phyloP scores from a whole-genome alignment of 2,113 vertebrate genomes.

The Dicrurus megarhynchus region DNA sequence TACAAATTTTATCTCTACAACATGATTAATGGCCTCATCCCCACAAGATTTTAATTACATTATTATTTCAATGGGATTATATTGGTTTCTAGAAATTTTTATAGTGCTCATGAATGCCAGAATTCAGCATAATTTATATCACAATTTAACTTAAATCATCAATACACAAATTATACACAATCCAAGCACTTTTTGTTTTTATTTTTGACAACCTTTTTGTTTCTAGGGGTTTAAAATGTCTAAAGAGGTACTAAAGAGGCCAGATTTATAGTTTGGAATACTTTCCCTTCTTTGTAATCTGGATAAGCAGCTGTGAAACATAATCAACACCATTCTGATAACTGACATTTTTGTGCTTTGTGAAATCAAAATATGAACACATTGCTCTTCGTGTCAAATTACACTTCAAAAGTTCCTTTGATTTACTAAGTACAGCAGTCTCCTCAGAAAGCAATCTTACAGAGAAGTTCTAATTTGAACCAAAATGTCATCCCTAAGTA shows the following conservation, averaged over 20 bases:
- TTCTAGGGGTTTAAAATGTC: conserved; percentile 17
- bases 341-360: neutral
- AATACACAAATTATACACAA: neutral
- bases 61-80: neutral
- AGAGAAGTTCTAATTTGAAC: neutral
- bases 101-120: neutral
- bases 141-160: neutral
- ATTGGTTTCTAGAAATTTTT: neutral
- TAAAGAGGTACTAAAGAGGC: conserved; percentile 39
- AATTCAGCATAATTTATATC: neutral
- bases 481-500: neutral
- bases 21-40: neutral
- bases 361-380: conserved; percentile 40
- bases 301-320: conserved; percentile 53
- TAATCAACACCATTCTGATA: conserved; percentile 51
- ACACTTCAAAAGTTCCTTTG: conserved; percentile 6
- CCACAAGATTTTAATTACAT: neutral
- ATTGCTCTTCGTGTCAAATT: conserved; percentile 4
- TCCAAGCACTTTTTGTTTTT: neutral
- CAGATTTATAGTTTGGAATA: conserved; percentile 32
- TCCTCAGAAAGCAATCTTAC: neutral
- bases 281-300: conserved; percentile 48
- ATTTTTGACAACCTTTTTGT: conserved; percentile 8
- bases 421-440: conserved; percentile 1
- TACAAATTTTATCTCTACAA: neutral